A percentile compares a stretch with the other conserved stretches of the same genome.
These are phyloP conservation scores for Drosophila mayri DNA, from an alignment of 1,140 invertebrate species.

Conservation along the genomic window DNA sequence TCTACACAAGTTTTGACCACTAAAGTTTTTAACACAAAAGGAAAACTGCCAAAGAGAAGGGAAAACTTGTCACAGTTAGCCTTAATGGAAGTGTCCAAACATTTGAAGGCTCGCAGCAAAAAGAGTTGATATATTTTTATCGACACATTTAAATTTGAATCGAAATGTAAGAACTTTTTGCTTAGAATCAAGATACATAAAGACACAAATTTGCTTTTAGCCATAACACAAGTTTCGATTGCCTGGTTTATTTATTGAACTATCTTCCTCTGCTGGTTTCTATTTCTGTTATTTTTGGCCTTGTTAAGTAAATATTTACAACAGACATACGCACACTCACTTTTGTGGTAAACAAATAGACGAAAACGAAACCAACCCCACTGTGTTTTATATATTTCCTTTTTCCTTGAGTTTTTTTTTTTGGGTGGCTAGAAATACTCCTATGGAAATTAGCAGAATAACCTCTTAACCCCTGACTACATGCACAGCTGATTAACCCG, in stretches of 20 bases:
- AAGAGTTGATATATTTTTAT: background rate
- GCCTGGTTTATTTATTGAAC: conserved; percentile 33
- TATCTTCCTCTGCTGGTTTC: conserved; percentile 17
- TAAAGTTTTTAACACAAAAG: conserved; percentile 10
- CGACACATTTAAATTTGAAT: conserved; percentile 4
- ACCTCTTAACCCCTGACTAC: conserved; percentile 37
- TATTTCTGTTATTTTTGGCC: conserved; percentile 35
- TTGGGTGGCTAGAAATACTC: background rate
- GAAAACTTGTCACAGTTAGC: background rate
- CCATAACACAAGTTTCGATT: conserved; percentile 23
- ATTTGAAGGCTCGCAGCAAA: background rate
- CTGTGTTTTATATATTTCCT: conserved; percentile 4
- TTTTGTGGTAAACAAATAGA: conserved; percentile 28
- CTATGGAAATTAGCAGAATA: conserved; percentile 12
- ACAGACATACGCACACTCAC: conserved; percentile 18
- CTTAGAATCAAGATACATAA: background rate
- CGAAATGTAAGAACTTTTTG: conserved; percentile 6
- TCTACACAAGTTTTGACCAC: conserved; percentile 1
- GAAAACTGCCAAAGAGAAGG: conserved; percentile 2
- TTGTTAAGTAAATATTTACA: conserved; percentile 34
- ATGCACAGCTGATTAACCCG: conserved; percentile 48
- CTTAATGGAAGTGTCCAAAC: background rate
- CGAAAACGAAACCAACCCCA: conserved; percentile 14
- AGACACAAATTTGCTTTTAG: conserved; percentile 41
- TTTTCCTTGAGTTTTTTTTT: background rate